Percentiles rank a stretch among this genome's conserved stretches.
Conservation (phyloP, 1,140 invertebrate genomes). For the Yoshiicerus persimilis region DNA sequence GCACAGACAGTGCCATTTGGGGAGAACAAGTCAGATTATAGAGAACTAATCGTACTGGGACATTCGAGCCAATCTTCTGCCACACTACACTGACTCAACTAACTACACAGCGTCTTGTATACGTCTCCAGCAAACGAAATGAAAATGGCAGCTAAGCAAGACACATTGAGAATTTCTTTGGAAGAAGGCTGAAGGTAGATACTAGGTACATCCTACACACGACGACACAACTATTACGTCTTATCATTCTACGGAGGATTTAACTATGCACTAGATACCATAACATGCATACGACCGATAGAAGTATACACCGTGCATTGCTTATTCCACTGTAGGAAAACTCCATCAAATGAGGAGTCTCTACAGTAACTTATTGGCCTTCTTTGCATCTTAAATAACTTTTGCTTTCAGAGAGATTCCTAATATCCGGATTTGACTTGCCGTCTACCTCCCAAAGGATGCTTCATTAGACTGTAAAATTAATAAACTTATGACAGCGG, state of each 20-base stretch:
- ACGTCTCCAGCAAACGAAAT: background rate
- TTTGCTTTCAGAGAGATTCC: background rate
- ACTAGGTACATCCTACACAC: background rate
- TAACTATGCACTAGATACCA: background rate
- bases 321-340: too few relatives aligned
- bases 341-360: background rate
- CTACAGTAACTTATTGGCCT: background rate
- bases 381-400: background rate
- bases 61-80: background rate
- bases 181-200: background rate
- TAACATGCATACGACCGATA: too few relatives aligned
- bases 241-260: too few relatives aligned
- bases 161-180: background rate
- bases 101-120: background rate
- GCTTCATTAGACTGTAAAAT: slow-evolving; percentile 6
- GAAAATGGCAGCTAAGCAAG: background rate
- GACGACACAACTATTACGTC: background rate
- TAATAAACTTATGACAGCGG: slow-evolving; percentile 10
- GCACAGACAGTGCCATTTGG: background rate
- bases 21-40: slow-evolving; percentile 6
- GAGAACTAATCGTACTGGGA: background rate
- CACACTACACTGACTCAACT: background rate
- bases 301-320: too few relatives aligned
- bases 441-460: background rate
- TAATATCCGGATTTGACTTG: background rate